Conservation (phyloP, 2,797 vertebrate species). For the Gymnodraco acuticeps region DNA sequence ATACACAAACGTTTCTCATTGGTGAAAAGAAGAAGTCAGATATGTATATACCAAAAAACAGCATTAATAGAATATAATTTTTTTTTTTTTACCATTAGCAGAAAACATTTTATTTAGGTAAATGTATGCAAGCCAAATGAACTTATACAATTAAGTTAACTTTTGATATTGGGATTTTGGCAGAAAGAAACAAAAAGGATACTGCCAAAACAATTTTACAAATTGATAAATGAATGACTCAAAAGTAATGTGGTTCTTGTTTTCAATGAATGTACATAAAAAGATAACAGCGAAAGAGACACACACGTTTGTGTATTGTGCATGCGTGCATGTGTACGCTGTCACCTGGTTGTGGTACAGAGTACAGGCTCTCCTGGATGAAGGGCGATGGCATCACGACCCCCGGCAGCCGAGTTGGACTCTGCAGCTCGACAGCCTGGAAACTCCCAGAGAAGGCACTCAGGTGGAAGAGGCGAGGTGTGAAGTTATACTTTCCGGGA, state of each 20-base stretch:
- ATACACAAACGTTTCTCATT: too few species aligned
- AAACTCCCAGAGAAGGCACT: slow-evolving; percentile 79
- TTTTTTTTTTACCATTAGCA: too few species aligned
- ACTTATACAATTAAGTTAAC: neutral
- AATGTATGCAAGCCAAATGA: too few species aligned
- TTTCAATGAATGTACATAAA: neutral
- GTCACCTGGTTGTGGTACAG: slow-evolving; percentile 81
- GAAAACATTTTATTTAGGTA: too few species aligned
- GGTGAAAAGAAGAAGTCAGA: too few species aligned
- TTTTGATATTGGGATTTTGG: neutral
- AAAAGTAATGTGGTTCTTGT: neutral
- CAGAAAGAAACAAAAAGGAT: neutral
- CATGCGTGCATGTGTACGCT: neutral
- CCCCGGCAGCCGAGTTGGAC: slow-evolving; percentile 73
- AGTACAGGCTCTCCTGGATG: slow-evolving; percentile 82
- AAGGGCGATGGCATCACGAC: slow-evolving; percentile 84
- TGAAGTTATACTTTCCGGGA: slow-evolving; percentile 87
- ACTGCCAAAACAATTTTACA: neutral
- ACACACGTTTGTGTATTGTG: too few species aligned
- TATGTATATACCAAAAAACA: too few species aligned
- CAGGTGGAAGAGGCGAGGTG: slow-evolving; percentile 86
- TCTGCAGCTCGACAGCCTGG: slow-evolving; percentile 76
- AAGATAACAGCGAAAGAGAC: too few species aligned
- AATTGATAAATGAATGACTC: neutral
- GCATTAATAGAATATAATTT: too few species aligned